Evolutionary conservation across 2,113 vertebrate genomes (phyloP).

Genomic region (Larimichthys polyactis): DNA sequence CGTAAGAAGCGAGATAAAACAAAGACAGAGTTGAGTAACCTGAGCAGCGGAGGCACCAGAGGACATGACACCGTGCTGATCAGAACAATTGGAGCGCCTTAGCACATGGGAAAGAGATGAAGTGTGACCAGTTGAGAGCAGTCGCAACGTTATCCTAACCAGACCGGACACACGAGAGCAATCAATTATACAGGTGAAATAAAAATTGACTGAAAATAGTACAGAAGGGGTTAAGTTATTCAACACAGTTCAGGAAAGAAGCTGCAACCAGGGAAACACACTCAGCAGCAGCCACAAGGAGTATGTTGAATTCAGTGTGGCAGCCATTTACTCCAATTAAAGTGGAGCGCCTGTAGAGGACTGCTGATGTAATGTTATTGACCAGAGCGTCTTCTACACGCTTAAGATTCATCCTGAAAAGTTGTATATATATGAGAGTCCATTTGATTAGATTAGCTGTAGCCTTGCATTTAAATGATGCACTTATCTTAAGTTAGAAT

Average conservation of each 20-base stretch:
- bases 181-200: constrained; percentile 10
- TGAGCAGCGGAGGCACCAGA: neutral
- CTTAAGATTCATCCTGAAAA: constrained; percentile 41
- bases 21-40: constrained; percentile 1
- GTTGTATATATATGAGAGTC: constrained; percentile 39
- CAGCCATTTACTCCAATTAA: constrained; percentile 72
- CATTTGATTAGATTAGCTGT: constrained; percentile 39
- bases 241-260: constrained; percentile 32
- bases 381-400: constrained; percentile 48
- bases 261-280: constrained; percentile 37
- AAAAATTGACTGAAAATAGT: constrained; percentile 19
- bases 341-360: constrained; percentile 38
- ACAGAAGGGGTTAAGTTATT: constrained; percentile 43
- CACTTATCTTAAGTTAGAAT: neutral
- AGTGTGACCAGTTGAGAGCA: constrained; percentile 41
- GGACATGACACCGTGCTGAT: constrained; percentile 16
- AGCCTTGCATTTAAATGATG: constrained; percentile 44
- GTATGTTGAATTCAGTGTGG: constrained; percentile 30
- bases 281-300: constrained; percentile 46
- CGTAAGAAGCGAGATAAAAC: constrained; percentile 17
- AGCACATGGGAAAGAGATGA: constrained; percentile 36
- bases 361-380: constrained; percentile 60
- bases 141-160: constrained; percentile 15
- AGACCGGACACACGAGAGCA: constrained; percentile 35
- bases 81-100: constrained; percentile 59